Evolutionary conservation across 2,797 vertebrate genomes (phyloP), one percentile per base, ranked within the genome.

Genomic region (Hydrophis major): DNA sequence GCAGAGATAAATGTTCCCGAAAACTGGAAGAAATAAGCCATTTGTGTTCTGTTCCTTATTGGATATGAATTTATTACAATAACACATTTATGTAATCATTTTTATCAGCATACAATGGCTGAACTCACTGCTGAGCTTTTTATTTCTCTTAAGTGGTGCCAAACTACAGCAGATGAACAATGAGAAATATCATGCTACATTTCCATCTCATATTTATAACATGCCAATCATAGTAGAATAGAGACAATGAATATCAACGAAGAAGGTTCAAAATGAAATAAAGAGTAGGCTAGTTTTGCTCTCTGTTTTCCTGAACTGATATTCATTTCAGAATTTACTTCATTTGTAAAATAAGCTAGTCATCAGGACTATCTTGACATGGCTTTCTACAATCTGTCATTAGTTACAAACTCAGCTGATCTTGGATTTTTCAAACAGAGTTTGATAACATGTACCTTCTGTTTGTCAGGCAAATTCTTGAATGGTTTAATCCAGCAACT

Each of bases 31-130:
- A 96, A 96, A 92, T 57, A 92, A 90, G 2, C 13, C 28, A 94
- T 93, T 94, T 90, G 56, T 93, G 50, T 91, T 89, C 5, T 93
- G 94, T 94, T 95, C 92, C 27, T 89, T 95, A 93, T 20, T 95
- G 74, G 53, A 94, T 96, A 69, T 92, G 87, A 94, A 91, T 96
- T 95, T 96, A 95, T 96, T 95, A 88, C 47, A 94, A n/a, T 74
- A 89, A 7, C 60, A 90, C 25, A 93, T 96, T 96, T 96, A 93
- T 94, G 37, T 87, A 96, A 93, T 96, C 91, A 93, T 94, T 89
- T 94, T 8, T 95, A 89, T 93, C 88, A 89, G 22, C 57, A 91
- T 95, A 93, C 20, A 60, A 88, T 90, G 91, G 8, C 7, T 92
- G 55, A 8, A 18, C 37, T 94, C 86, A 53, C 4, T 86, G 55